Conservation (phyloP, 2,888 invertebrate genomes). For the Alloplasta piceator region DNA sequence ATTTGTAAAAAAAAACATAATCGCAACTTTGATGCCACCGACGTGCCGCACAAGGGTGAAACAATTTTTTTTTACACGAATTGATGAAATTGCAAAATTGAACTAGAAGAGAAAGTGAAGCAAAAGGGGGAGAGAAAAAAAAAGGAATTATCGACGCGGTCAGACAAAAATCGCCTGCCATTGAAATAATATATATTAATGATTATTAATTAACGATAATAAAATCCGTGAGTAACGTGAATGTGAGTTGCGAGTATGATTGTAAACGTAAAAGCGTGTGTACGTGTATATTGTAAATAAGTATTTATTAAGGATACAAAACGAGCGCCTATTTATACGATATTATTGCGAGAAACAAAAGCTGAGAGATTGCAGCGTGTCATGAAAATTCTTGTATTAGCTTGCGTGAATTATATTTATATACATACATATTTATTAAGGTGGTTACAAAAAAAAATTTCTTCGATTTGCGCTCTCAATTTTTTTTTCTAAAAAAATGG, state of each 20-base stretch:
- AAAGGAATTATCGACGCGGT: conserved; percentile 63
- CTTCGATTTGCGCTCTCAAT: too few relatives aligned
- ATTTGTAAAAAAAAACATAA: neutral
- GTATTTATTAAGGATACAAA: conserved; percentile 55
- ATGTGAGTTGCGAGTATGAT: conserved; percentile 56
- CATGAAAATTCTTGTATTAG: conserved; percentile 38
- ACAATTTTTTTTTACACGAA: neutral
- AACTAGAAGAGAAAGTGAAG: conserved; percentile 31
- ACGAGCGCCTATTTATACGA: conserved; percentile 62
- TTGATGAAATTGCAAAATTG: neutral
- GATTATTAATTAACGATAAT: conserved; percentile 47
- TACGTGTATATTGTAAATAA: conserved; percentile 61
- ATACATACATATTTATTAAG: too few relatives aligned
- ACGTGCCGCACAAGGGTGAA: conserved; percentile 22
- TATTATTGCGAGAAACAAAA: conserved; percentile 14
- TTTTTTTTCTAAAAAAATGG: too few relatives aligned
- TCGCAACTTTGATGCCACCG: conserved; percentile 11
- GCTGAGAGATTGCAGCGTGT: neutral
- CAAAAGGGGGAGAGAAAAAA: conserved; percentile 15
- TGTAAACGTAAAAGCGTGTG: conserved; percentile 55
- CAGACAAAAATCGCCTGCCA: conserved; percentile 72
- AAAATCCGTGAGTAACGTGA: conserved; percentile 48
- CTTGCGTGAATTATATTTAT: too few relatives aligned
- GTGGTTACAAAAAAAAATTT: too few relatives aligned
- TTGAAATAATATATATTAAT: conserved; percentile 69